These are phyloP conservation scores for Rhabdophis nuchalis DNA, from an alignment of 2,797 vertebrate species.

Conservation along the genomic window DNA sequence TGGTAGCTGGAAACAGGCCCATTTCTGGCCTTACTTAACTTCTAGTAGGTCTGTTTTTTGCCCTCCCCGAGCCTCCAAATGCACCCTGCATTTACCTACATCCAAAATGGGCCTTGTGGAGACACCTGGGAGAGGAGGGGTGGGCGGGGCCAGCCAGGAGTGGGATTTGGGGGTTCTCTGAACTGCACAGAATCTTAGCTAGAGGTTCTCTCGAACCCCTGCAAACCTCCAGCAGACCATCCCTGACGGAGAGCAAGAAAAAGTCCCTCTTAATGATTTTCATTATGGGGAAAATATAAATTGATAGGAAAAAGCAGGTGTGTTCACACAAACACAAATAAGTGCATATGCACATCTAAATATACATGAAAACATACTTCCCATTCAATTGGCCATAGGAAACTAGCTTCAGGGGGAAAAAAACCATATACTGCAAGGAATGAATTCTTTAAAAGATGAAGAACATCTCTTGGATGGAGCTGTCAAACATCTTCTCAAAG, in stretches of 20 bases:
- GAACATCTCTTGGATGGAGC: conserved; percentile 74
- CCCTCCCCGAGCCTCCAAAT: too few relatives aligned
- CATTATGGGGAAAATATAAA: background rate
- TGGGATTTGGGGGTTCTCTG: too few relatives aligned
- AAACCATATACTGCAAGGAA: conserved; percentile 72
- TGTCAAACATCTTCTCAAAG: conserved; percentile 80
- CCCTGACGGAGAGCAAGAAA: background rate
- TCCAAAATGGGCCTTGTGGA: too few relatives aligned
- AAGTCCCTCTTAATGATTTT: background rate
- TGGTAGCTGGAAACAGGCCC: too few relatives aligned
- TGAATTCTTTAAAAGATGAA: conserved; percentile 76
- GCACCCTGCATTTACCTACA: too few relatives aligned
- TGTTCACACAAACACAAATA: background rate
- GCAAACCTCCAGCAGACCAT: too few relatives aligned
- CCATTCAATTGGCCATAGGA: conserved; percentile 66
- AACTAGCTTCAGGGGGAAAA: conserved; percentile 65
- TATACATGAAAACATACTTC: conserved; percentile 71
- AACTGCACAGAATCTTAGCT: too few relatives aligned
- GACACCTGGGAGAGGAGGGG: too few relatives aligned
- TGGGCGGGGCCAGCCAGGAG: too few relatives aligned
- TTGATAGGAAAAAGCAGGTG: background rate
- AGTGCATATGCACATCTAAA: background rate
- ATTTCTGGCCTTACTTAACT: too few relatives aligned
- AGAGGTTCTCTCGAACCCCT: too few relatives aligned
- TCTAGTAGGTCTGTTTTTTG: too few relatives aligned